Base-by-base conservation (phyloP, 1,140 invertebrate genomes). In the Sweltsa coloradensis region DNA sequence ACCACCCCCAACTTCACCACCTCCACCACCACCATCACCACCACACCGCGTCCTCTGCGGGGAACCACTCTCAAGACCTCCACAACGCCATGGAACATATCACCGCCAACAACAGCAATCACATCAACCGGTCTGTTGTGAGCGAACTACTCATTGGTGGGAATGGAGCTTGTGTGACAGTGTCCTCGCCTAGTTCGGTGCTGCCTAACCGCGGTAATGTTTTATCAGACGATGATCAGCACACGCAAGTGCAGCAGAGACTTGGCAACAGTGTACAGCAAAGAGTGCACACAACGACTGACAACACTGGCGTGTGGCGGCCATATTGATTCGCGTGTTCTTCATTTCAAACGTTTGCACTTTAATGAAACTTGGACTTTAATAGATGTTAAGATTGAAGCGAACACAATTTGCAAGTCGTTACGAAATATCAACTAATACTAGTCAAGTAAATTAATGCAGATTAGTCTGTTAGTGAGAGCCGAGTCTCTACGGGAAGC, bases 1-100 rank as follows among this genome's bases (percentile, higher is more conserved):
- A 47, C 14, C 46, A 47, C 37, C 36, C 39, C 34, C 31, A 37
- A 2, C 37, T 29, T 19, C 36, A 41, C 5, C 16, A 29, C 23
- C 46, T 29, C 14, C 46, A 47, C 24, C 36, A 21, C 1, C 46
- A 47, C 18, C 46, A 47, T 19, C 46, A 47, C 22, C 46, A 47
- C 22, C 11, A 40, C 14, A 7, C 16, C 3, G 27, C n/a, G n/a
- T n/a, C n/a, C n/a, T n/a, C 45, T 9, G 46, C 46, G 9, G 19
- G 22, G 11, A 21, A 6, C 7, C n/a, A n/a, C n/a, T n/a, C n/a
- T n/a, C 43, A 45, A 5, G 43, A 45, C 43, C 23, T 45, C 7
- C 7, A 16, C 37, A 13, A 23, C 37, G 13, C 24, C 37, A n/a
- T n/a, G n/a, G n/a, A n/a, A n/a, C 36, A 5, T 19, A 37, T 22